Evolutionary conservation across 1,140 invertebrate species (phyloP).

Genomic region (Caenorhabditis brenneri): DNA sequence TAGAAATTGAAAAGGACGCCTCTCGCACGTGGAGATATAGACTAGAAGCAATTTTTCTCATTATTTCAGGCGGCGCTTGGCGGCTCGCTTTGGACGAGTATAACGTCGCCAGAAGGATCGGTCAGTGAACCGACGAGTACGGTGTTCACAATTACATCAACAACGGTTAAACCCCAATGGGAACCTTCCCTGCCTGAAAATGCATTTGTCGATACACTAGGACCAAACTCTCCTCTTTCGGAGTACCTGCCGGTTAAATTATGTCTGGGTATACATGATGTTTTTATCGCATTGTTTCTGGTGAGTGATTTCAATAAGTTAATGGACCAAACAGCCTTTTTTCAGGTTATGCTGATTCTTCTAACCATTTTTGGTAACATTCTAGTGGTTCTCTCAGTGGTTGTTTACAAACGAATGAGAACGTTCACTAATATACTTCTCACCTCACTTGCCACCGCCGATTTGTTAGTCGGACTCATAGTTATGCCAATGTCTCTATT

Average conservation of each 20-base stretch:
- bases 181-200: not conserved
- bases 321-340: too few relatives aligned
- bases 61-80: slow-evolving; percentile 26
- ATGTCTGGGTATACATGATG: slow-evolving; percentile 64
- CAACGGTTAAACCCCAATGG: not conserved
- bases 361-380: slow-evolving; percentile 69
- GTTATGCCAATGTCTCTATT: slow-evolving; percentile 74
- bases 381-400: slow-evolving; percentile 69
- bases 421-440: slow-evolving; percentile 71
- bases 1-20: not conserved
- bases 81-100: slow-evolving; percentile 40
- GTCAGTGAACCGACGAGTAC: slow-evolving; percentile 5
- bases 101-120: slow-evolving; percentile 9
- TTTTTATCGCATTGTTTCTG: slow-evolving; percentile 68
- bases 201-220: slow-evolving; percentile 3
- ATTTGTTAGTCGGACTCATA: slow-evolving; percentile 73
- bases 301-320: slow-evolving; percentile 47
- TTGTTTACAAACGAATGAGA: slow-evolving; percentile 70
- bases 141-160: slow-evolving; percentile 1
- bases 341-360: slow-evolving; percentile 69
- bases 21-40: not conserved
- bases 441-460: slow-evolving; percentile 71
- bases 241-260: slow-evolving; percentile 37
- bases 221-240: not conserved
- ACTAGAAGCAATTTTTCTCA: not conserved